Conservation (phyloP, 2,113 vertebrate genomes). For the Labeo rohita region DNA sequence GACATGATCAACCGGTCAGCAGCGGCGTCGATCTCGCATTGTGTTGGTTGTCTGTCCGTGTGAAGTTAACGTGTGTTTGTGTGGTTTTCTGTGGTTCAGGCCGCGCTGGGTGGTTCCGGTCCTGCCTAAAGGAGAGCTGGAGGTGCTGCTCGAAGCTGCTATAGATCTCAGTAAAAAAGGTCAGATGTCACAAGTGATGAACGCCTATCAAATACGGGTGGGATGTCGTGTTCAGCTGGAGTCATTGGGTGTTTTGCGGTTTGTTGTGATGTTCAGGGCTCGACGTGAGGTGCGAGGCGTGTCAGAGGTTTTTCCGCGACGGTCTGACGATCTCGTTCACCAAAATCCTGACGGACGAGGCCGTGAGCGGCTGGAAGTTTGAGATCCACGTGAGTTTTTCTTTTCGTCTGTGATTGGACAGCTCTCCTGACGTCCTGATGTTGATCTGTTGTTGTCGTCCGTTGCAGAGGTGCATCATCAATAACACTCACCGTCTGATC, state of each 20-base stretch:
- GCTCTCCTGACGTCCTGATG: not conserved
- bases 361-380: constrained; percentile 99
- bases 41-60: not conserved
- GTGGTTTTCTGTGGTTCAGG: constrained; percentile 68
- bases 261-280: constrained; percentile 78
- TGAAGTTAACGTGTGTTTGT: not conserved
- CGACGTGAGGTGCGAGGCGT: constrained; percentile 98
- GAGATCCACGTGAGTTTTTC: constrained; percentile 93
- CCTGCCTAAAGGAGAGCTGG: constrained; percentile 98
- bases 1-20: constrained; percentile 98
- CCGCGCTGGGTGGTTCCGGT: constrained; percentile 99
- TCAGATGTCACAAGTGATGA: constrained; percentile 60
- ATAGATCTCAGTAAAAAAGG: constrained; percentile 99
- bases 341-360: constrained; percentile 98
- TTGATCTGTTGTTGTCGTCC: not conserved
- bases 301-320: constrained; percentile 98
- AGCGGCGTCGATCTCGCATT: too few species aligned
- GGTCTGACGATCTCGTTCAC: constrained; percentile 98
- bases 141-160: constrained; percentile 99
- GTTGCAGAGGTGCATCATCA: constrained; percentile 95
- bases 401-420: not conserved
- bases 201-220: too few species aligned
- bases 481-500: constrained; percentile 96
- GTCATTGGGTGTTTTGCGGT: not conserved
- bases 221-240: not conserved